phyloP scores from a whole-genome alignment of 2,113 vertebrate species.

The Heloderma charlesbogerti region DNA sequence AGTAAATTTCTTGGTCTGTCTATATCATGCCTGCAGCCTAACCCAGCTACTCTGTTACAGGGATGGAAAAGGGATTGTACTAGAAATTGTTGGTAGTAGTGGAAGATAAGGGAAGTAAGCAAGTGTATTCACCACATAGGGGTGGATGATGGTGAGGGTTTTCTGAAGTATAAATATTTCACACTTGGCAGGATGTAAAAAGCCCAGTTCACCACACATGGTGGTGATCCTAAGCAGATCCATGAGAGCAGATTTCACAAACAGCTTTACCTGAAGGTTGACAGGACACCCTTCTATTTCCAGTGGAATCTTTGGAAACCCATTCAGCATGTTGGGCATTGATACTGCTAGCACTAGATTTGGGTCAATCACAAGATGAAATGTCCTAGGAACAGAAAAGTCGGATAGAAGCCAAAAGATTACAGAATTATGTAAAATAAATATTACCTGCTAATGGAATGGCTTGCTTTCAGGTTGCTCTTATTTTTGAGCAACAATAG shows the following conservation, averaged over 20 bases:
- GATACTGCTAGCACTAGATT: constrained; percentile 66
- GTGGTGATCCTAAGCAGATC: not conserved
- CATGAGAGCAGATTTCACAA: not conserved
- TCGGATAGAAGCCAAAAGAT: not conserved
- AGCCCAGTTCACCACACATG: not conserved
- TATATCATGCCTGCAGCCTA: not conserved
- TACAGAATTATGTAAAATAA: not conserved
- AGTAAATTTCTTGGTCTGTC: not conserved
- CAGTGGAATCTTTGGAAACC: not conserved
- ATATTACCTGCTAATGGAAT: not conserved
- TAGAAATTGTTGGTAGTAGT: too few species aligned
- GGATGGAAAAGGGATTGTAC: not conserved
- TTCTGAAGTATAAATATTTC: not conserved
- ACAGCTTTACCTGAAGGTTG: constrained; percentile 67
- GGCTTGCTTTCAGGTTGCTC: not conserved
- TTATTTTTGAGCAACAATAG: not conserved
- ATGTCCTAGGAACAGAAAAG: constrained; percentile 61
- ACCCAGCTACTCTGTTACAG: not conserved
- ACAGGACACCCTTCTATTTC: constrained; percentile 43
- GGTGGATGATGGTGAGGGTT: not conserved
- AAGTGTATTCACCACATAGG: not conserved
- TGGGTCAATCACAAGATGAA: constrained; percentile 58
- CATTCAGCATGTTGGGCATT: constrained; percentile 44
- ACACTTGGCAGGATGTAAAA: not conserved
- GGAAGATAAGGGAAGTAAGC: too few species aligned